phyloP scores from a whole-genome alignment of 1,140 invertebrate genomes.

The Arion vulgaris region DNA sequence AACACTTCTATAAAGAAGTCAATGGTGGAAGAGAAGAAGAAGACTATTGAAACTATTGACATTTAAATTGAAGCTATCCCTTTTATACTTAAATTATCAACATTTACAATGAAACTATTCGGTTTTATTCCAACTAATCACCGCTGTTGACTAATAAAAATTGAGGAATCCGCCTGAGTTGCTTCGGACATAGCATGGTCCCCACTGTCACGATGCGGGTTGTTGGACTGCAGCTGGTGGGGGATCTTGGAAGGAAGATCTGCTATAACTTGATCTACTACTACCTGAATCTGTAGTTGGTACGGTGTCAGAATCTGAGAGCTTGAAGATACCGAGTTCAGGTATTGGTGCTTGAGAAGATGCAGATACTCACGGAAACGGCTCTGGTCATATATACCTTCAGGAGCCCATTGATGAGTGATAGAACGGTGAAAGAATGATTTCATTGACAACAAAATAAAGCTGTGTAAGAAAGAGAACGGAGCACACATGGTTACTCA shows the following conservation, averaged over 20 bases:
- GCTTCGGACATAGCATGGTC: conserved; percentile 9
- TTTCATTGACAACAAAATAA: too few species aligned
- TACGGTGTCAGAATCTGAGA: background rate
- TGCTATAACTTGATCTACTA: background rate
- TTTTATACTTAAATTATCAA: too few species aligned
- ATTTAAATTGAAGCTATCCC: too few species aligned
- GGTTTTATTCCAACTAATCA: background rate
- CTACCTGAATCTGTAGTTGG: background rate
- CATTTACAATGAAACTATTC: too few species aligned
- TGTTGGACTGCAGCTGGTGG: conserved; percentile 9
- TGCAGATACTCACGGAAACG: conserved; percentile 68
- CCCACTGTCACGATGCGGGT: conserved; percentile 22
- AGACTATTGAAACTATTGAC: too few species aligned
- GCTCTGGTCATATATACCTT: conserved; percentile 65
- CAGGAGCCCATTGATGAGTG: conserved; percentile 4
- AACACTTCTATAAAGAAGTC: too few species aligned
- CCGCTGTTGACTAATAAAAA: background rate
- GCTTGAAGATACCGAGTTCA: conserved; percentile 2
- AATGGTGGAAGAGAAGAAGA: too few species aligned
- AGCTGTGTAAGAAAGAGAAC: too few species aligned
- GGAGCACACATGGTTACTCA: too few species aligned
- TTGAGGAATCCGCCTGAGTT: background rate
- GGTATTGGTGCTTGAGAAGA: conserved; percentile 56
- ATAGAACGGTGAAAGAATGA: too few species aligned
- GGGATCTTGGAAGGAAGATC: background rate